Percentiles rank a stretch among this genome's conserved stretches.
These are phyloP conservation scores for Meloidogyne floridensis DNA, from an alignment of 1,140 invertebrate species.

Conservation along the genomic window DNA sequence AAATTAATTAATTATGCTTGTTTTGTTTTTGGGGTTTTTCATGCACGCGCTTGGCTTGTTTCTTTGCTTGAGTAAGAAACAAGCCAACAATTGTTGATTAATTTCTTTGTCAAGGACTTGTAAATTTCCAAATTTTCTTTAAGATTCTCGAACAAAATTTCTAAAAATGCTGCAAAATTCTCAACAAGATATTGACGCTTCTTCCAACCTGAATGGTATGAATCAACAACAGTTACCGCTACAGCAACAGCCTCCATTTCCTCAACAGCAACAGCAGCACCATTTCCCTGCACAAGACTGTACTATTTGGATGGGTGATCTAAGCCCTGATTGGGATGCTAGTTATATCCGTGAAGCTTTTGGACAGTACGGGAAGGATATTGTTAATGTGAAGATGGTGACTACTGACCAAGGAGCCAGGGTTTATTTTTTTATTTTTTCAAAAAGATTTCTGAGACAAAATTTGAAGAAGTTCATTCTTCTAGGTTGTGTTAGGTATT, in stretches of 20 bases:
- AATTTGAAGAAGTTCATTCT: too few species aligned
- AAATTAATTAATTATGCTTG: too few species aligned
- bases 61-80: too few species aligned
- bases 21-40: not conserved
- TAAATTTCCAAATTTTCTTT: too few species aligned
- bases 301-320: constrained; percentile 64
- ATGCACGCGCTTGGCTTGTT: not conserved
- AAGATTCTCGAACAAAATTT: not conserved
- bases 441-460: not conserved
- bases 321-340: constrained; percentile 51
- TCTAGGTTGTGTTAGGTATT: too few species aligned
- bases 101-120: not conserved
- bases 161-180: not conserved
- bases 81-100: too few species aligned
- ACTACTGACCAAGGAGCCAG: constrained; percentile 37
- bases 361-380: constrained; percentile 42
- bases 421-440: constrained; percentile 30
- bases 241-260: not conserved
- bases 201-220: not conserved
- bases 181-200: not conserved
- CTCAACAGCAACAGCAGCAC: constrained; percentile 17
- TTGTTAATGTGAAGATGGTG: constrained; percentile 54
- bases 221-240: not conserved
- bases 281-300: constrained; percentile 33
- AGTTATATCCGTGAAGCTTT: constrained; percentile 56